These are phyloP conservation scores for Caradrina clavipalpis DNA, from an alignment of 2,888 invertebrate genomes.

Conservation along the genomic window DNA sequence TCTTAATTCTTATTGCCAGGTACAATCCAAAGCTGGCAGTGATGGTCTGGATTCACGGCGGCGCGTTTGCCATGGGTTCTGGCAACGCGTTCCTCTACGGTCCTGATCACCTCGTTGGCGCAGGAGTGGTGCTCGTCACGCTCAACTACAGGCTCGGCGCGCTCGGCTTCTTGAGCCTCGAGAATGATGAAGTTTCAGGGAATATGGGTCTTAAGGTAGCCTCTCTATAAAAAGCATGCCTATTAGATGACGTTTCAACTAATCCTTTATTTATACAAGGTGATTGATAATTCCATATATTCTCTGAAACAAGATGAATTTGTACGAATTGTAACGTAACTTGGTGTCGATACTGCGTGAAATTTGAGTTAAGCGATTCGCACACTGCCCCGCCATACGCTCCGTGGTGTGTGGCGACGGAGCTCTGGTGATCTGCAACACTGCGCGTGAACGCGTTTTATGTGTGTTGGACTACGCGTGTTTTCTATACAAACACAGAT, in stretches of 20 bases:
- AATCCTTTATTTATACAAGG: background rate
- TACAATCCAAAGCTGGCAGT: slow-evolving; percentile 91
- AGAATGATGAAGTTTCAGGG: slow-evolving; percentile 92
- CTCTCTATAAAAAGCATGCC: background rate
- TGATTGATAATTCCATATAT: background rate
- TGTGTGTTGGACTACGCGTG: no score
- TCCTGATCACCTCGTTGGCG: slow-evolving; percentile 91
- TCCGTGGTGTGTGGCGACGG: no score
- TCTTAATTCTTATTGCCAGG: slow-evolving; percentile 66
- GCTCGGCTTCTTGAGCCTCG: slow-evolving; percentile 92
- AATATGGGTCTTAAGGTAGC: slow-evolving; percentile 92
- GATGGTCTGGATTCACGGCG: slow-evolving; percentile 93
- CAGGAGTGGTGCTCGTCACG: slow-evolving; percentile 92
- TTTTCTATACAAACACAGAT: no score
- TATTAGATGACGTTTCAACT: background rate
- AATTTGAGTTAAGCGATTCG: no score
- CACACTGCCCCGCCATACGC: no score
- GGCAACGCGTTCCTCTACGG: slow-evolving; percentile 92
- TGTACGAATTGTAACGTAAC: no score
- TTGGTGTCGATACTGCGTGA: no score
- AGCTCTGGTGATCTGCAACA: no score
- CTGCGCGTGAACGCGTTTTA: no score
- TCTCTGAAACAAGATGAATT: background rate
- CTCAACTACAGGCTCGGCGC: slow-evolving; percentile 92
- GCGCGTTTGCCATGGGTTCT: slow-evolving; percentile 92